Evolutionary conservation across 2,888 invertebrate species (phyloP), one percentile per base, ranked within the genome.

Genomic region (Trachelus iudaicus): DNA sequence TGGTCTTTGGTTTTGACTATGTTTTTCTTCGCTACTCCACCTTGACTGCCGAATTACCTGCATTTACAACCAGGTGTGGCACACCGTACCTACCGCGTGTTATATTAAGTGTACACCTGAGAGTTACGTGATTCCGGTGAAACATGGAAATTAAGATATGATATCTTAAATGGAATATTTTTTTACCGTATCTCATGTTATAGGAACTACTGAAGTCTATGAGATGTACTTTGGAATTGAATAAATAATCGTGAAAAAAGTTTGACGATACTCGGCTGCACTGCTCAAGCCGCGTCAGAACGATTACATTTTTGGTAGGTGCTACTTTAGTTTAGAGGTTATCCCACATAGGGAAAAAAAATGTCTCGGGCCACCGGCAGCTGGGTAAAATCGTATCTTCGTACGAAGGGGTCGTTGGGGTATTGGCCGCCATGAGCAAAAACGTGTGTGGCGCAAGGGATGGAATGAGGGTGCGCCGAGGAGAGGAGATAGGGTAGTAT

Each of bases 341-440:
- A 87, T 87, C 84, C 87, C 86, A 87, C 86, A 87, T 88, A 86
- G 87, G 82, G 83, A 86, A 87, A 87, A 87, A 82, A 87, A 87
- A 87, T 86, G 84, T 86, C 84, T 83, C 84, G 83, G 82, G 80
- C 84, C 56, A 56, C 82, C 86, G 84, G 86, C 87, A 87, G 87
- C 87, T 85, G 86, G 84, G 86, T 86, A 87, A 88, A 88, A 87
- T 86, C 86, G 87, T 88, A 87, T 85, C 87, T 87, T 77, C 76
- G n/a, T 40, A 73, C 73, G 77, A 75, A 81, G 73, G 76, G 79
- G 73, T 75, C 69, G 77, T 73, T 79, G 82, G 82, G 82, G 88
- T 88, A 87, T 88, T 86, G 87, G 87, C 85, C 85, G 85, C 85
- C 82, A 84, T 83, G 86, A 85, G 87, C 87, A 87, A 88, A 89